Evolutionary conservation across 1,140 invertebrate species (phyloP).

Genomic region (Alviniconcha marisindica): DNA sequence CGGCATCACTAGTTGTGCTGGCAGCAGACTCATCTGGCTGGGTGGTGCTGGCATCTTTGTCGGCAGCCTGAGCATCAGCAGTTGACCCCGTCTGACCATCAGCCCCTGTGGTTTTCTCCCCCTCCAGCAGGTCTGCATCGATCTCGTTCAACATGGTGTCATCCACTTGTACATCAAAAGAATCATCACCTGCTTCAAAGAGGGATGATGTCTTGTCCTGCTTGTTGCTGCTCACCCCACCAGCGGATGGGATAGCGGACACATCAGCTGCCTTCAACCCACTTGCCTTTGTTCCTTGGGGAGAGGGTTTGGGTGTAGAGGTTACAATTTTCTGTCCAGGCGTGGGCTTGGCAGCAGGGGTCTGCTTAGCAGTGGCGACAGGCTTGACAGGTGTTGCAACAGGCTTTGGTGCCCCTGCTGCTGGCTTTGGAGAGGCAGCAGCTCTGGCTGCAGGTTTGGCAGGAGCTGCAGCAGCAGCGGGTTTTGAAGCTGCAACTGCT

Average conservation of each 20-base stretch:
- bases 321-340: constrained; percentile 18
- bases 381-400: neutral
- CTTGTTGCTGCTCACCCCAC: constrained; percentile 24
- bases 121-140: constrained; percentile 65
- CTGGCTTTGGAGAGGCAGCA: constrained; percentile 27
- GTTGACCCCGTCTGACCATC: constrained; percentile 26
- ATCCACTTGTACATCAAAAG: constrained; percentile 72
- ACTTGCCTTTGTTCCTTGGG: neutral
- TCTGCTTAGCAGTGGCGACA: neutral
- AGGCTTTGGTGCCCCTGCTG: neutral
- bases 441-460: constrained; percentile 6
- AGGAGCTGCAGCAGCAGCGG: neutral
- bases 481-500: constrained; percentile 19
- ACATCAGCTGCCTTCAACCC: constrained; percentile 17
- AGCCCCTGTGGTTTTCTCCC: constrained; percentile 25
- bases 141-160: constrained; percentile 73
- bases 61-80: constrained; percentile 14
- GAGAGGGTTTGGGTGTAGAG: constrained; percentile 28
- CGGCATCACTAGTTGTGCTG: neutral
- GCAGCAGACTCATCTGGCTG: constrained; percentile 35
- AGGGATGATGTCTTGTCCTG: constrained; percentile 38
- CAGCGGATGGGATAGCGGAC: constrained; percentile 4
- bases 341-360: neutral
- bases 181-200: constrained; percentile 57
- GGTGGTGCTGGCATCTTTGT: constrained; percentile 36